Evolutionary conservation across 2,888 invertebrate genomes (phyloP).

Genomic region (Parochlus steinenii): DNA sequence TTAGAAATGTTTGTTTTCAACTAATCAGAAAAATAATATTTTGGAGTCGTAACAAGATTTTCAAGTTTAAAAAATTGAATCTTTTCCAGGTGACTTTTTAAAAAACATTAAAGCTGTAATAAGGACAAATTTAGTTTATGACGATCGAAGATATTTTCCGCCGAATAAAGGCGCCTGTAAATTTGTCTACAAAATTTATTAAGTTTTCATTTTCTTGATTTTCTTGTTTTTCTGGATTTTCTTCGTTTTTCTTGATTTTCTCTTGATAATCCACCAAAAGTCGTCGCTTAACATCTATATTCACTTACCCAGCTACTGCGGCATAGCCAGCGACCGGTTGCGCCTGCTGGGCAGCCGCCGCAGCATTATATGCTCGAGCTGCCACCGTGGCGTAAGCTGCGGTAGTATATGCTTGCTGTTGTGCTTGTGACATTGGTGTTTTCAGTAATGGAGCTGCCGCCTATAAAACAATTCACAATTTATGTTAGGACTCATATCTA

Average conservation of each 20-base stretch:
- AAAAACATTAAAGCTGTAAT: no score
- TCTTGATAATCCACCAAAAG: no score
- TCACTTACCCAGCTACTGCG: slow-evolving; percentile 48
- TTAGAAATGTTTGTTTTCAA: no score
- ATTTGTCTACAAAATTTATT: no score
- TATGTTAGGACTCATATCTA: no score
- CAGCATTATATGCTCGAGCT: slow-evolving; percentile 64
- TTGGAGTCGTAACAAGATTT: background rate
- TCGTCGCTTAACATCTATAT: no score
- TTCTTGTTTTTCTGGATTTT: no score
- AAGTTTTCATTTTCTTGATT: no score
- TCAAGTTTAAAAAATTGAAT: slow-evolving; percentile 23
- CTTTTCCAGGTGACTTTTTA: slow-evolving; percentile 14
- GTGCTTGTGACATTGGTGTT: slow-evolving; percentile 67
- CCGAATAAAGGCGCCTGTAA: no score
- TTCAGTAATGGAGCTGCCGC: slow-evolving; percentile 65
- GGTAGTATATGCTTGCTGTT: slow-evolving; percentile 75
- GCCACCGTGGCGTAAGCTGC: slow-evolving; percentile 79
- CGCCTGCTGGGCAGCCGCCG: slow-evolving; percentile 40
- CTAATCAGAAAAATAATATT: background rate
- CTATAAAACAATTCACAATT: slow-evolving; percentile 49
- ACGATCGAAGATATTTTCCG: no score
- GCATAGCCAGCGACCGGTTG: slow-evolving; percentile 51
- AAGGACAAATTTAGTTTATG: no score
- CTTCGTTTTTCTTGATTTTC: no score